Conservation (phyloP, 2,797 vertebrate species). For the Phataginus tricuspis region DNA sequence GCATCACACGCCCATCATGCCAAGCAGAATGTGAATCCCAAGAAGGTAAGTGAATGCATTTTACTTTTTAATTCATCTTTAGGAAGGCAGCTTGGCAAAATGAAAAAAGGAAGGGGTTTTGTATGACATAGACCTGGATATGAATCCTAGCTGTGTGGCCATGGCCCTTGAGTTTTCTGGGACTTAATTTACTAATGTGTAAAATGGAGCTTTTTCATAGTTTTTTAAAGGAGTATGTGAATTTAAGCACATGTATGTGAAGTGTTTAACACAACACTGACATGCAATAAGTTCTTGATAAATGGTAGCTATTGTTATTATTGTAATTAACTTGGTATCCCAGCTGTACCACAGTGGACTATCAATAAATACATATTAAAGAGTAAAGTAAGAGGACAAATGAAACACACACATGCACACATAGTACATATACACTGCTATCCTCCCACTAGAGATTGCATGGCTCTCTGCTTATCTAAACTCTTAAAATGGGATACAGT, state of each 20-base stretch:
- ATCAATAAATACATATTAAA: background rate
- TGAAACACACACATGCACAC: background rate
- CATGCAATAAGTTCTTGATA: background rate
- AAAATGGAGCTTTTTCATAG: background rate
- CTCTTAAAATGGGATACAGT: background rate
- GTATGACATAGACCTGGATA: background rate
- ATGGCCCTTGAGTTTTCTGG: background rate
- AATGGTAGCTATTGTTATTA: background rate
- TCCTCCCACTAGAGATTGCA: background rate
- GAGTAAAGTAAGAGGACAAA: background rate
- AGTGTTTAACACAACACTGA: background rate
- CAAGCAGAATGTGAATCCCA: background rate
- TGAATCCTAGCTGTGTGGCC: background rate
- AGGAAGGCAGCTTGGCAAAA: background rate
- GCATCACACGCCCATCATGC: background rate
- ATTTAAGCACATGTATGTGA: background rate
- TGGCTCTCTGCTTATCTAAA: background rate
- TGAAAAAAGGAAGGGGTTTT: background rate
- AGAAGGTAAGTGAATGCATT: background rate
- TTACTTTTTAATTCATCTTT: background rate
- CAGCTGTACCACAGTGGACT: background rate
- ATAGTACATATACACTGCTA: background rate
- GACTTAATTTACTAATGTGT: background rate
- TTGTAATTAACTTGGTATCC: background rate
- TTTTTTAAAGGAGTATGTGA: background rate